Conservation (phyloP, 2,113 vertebrate genomes). For the Lutjanus erythropterus region DNA sequence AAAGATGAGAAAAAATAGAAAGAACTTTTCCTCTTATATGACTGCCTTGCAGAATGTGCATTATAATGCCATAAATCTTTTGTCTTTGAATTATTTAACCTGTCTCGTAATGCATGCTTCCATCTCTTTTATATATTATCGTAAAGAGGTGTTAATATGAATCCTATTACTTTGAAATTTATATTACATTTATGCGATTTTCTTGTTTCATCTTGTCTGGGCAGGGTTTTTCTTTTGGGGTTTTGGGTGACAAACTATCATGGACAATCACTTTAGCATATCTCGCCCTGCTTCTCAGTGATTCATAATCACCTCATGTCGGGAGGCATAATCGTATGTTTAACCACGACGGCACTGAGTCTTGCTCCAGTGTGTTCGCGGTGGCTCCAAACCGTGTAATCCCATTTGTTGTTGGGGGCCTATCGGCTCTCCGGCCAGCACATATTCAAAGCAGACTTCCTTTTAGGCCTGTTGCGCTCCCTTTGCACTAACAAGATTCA, state of each 20-base stretch:
- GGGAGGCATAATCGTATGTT: constrained; percentile 45
- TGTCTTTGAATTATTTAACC: constrained; percentile 7
- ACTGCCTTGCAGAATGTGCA: background rate
- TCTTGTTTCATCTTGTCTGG: constrained; percentile 7
- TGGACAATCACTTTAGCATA: constrained; percentile 38
- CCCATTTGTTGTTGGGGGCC: constrained; percentile 62
- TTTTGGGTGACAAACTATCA: constrained; percentile 25
- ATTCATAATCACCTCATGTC: constrained; percentile 47
- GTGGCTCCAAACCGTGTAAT: constrained; percentile 61
- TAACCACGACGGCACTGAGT: constrained; percentile 14
- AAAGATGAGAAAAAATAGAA: constrained; percentile 4
- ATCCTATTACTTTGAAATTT: background rate
- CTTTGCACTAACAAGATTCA: constrained; percentile 66
- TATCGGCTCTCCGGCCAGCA: constrained; percentile 32
- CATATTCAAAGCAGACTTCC: constrained; percentile 60
- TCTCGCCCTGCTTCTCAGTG: constrained; percentile 25
- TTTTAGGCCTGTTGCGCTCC: constrained; percentile 53
- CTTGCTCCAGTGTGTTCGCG: constrained; percentile 35
- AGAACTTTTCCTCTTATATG: constrained; percentile 7
- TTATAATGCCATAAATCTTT: constrained; percentile 32
- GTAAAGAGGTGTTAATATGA: constrained; percentile 22
- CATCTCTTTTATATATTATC: constrained; percentile 19
- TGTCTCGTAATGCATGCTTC: background rate
- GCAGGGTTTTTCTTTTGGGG: background rate
- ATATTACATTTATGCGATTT: background rate